Conservation (phyloP, 2,888 invertebrate genomes). For the Drosophila mimica region DNA sequence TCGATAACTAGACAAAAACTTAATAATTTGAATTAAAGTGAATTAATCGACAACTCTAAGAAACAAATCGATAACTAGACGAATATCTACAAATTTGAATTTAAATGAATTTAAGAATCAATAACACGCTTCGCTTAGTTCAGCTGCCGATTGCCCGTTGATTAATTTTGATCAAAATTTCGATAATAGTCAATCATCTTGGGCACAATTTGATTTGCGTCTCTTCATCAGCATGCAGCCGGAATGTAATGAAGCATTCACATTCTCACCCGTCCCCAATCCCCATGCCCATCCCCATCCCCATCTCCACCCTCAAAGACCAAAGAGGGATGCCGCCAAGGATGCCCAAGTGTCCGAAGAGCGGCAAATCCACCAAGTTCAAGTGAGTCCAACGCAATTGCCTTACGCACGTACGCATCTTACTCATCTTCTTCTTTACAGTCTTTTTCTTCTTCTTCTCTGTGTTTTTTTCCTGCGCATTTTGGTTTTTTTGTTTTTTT, state of each 20-base stretch:
- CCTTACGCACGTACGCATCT: constrained; percentile 76
- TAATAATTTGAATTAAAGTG: neutral
- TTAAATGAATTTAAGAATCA: neutral
- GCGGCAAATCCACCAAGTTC: constrained; percentile 44
- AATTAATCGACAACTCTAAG: neutral
- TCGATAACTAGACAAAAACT: neutral
- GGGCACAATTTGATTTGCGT: constrained; percentile 24
- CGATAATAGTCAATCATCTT: constrained; percentile 29
- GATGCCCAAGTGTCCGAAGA: constrained; percentile 33
- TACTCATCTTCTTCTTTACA: constrained; percentile 68
- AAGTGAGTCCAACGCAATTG: constrained; percentile 68
- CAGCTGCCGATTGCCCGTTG: constrained; percentile 6
- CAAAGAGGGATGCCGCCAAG: constrained; percentile 51
- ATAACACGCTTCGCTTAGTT: neutral
- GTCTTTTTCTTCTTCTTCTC: constrained; percentile 15
- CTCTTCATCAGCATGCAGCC: constrained; percentile 31
- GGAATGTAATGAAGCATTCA: constrained; percentile 60
- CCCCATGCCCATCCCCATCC: neutral
- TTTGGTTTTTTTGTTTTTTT: constrained; percentile 20
- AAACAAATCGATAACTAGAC: neutral
- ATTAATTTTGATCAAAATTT: constrained; percentile 15
- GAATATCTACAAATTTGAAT: neutral
- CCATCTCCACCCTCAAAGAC: constrained; percentile 13
- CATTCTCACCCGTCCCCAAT: constrained; percentile 7
- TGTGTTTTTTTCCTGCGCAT: constrained; percentile 8